A percentile compares a stretch with the other conserved stretches of the same genome.
These are phyloP conservation scores for Galbula dea DNA, from an alignment of 2,113 vertebrate genomes.

Conservation along the genomic window DNA sequence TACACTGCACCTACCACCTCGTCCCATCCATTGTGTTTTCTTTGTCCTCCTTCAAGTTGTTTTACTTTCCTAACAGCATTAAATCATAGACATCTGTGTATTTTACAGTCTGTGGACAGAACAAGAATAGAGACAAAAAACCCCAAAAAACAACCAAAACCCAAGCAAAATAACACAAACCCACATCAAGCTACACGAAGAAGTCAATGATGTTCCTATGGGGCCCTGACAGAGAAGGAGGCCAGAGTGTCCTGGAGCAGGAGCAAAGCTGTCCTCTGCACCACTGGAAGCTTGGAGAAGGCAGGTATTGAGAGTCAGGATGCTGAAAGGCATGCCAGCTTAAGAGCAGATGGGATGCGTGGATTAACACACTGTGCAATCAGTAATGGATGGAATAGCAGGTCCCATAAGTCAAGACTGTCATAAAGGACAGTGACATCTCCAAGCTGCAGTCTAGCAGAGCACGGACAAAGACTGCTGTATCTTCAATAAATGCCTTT, in stretches of 20 bases:
- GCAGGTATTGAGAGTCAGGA: background rate
- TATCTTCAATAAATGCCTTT: background rate
- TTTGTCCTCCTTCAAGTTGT: background rate
- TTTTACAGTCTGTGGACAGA: background rate
- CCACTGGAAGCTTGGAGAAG: background rate
- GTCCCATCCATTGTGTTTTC: background rate
- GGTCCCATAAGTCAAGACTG: background rate
- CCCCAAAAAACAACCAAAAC: background rate
- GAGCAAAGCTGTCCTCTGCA: background rate
- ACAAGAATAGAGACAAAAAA: background rate
- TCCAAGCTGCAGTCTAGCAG: background rate
- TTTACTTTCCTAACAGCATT: background rate
- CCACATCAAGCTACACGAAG: background rate
- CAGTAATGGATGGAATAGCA: background rate
- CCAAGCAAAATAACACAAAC: background rate
- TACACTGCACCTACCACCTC: background rate
- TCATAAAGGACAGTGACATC: accelerated
- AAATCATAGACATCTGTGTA: background rate
- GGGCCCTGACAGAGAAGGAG: background rate
- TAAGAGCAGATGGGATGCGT: background rate
- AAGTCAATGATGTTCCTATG: background rate
- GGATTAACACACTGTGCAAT: background rate
- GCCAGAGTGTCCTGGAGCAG: background rate
- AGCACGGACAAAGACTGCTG: accelerated
- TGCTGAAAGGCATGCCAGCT: background rate